A percentile compares a stretch with the other conserved stretches of the same genome.
Conservation (phyloP, 2,888 invertebrate species). For the Xylota sylvarum region DNA sequence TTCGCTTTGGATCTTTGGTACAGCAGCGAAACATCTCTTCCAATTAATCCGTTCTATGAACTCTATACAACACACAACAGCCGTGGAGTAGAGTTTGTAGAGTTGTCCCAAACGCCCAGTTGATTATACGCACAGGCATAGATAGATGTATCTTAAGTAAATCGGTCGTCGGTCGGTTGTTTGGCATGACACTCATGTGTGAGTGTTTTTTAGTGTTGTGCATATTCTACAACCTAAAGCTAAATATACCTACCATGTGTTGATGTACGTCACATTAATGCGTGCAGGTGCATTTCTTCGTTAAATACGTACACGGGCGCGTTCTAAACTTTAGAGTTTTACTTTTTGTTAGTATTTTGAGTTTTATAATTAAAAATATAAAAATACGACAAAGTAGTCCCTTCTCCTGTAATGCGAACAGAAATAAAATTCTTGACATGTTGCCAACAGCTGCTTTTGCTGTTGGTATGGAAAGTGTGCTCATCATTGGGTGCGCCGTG, state of each 20-base stretch:
- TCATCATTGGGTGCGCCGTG: slow-evolving; percentile 46
- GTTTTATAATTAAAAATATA: slow-evolving; percentile 56
- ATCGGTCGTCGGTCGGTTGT: slow-evolving; percentile 6
- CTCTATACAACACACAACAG: slow-evolving; percentile 17
- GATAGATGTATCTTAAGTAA: slow-evolving; percentile 32
- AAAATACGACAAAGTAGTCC: slow-evolving; percentile 58
- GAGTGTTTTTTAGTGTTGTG: slow-evolving; percentile 21
- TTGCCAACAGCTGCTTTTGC: slow-evolving; percentile 75
- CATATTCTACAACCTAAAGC: slow-evolving; percentile 35
- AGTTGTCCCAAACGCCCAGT: slow-evolving; percentile 53
- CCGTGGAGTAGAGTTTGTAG: slow-evolving; percentile 2
- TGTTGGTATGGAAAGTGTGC: slow-evolving; percentile 59
- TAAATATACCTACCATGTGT: slow-evolving; percentile 43
- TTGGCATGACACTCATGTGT: slow-evolving; percentile 10
- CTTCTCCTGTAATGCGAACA: slow-evolving; percentile 65
- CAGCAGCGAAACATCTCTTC: slow-evolving; percentile 57
- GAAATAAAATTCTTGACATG: slow-evolving; percentile 76
- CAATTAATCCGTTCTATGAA: slow-evolving; percentile 69
- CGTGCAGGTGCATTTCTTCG: slow-evolving; percentile 70
- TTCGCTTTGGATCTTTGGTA: slow-evolving; percentile 54
- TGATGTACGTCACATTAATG: slow-evolving; percentile 64
- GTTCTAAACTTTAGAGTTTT: slow-evolving; percentile 44
- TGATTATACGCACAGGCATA: slow-evolving; percentile 36
- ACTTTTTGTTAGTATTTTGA: slow-evolving; percentile 45
- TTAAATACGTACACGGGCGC: slow-evolving; percentile 55